Conservation (phyloP, 2,113 vertebrate species). For the Vicugna pacos region DNA sequence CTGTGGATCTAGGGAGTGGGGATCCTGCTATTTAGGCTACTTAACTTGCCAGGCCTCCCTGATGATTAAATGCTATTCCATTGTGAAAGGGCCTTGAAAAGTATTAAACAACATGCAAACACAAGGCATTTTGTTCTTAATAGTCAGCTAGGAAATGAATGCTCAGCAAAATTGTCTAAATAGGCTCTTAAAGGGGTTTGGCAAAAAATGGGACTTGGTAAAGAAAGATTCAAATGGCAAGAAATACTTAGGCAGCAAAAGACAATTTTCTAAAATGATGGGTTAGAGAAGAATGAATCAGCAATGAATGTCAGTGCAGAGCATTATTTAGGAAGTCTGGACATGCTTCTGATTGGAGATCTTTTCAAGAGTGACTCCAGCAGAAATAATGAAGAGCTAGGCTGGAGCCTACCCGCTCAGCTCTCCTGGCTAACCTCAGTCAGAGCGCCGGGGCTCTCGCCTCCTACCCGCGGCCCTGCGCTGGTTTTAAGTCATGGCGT, state of each 20-base stretch:
- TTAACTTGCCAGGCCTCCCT: not conserved
- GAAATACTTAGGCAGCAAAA: constrained; percentile 69
- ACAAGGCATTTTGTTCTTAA: constrained; percentile 59
- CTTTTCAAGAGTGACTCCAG: constrained; percentile 48
- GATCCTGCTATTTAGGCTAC: not conserved
- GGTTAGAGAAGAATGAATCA: constrained; percentile 72
- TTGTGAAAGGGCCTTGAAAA: constrained; percentile 49
- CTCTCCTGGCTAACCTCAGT: not conserved
- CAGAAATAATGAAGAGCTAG: constrained; percentile 53
- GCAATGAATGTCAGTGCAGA: constrained; percentile 25
- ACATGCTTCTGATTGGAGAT: constrained; percentile 66
- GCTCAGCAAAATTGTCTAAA: constrained; percentile 61
- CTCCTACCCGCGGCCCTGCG: not conserved
- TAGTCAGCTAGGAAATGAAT: constrained; percentile 55
- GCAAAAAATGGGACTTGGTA: constrained; percentile 34
- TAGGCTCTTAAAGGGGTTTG: constrained; percentile 29
- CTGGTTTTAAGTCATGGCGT: not conserved
- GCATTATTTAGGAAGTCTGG: constrained; percentile 66
- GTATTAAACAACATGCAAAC: constrained; percentile 28
- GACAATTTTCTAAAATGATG: constrained; percentile 76
- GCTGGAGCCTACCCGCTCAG: not conserved
- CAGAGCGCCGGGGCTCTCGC: not conserved
- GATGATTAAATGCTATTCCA: constrained; percentile 41
- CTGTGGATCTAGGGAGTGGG: not conserved
- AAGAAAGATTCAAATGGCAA: constrained; percentile 56